Conservation (phyloP, 2,888 invertebrate species). For the Aphrophora alni region DNA sequence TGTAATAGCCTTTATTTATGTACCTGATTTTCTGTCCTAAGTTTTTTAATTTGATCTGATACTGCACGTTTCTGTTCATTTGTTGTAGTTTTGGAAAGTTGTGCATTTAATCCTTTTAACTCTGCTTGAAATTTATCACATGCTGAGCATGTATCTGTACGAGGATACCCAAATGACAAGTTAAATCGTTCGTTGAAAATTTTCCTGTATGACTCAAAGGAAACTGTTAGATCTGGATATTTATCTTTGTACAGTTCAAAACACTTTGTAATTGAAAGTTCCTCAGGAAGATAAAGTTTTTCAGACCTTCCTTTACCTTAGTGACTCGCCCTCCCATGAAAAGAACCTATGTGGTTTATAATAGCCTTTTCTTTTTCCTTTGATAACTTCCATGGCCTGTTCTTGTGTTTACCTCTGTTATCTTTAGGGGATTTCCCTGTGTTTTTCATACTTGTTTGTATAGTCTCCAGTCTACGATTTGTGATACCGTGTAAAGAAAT, state of each 20-base stretch:
- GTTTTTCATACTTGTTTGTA: neutral
- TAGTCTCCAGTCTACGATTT: neutral
- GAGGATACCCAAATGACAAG: slow-evolving; percentile 51
- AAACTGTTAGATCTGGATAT: slow-evolving; percentile 32
- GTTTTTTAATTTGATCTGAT: neutral
- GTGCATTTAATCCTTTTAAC: neutral
- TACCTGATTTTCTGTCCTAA: slow-evolving; percentile 3
- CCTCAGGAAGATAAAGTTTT: slow-evolving; percentile 12
- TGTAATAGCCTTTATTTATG: neutral
- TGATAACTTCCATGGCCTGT: neutral
- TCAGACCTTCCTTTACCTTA: neutral
- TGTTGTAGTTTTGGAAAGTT: no score
- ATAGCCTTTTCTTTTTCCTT: neutral
- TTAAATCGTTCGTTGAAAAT: slow-evolving; percentile 50
- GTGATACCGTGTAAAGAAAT: no score
- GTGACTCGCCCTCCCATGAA: neutral
- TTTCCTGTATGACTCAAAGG: slow-evolving; percentile 47
- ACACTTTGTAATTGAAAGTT: neutral
- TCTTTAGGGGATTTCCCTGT: neutral
- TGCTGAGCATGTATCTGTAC: slow-evolving; percentile 43
- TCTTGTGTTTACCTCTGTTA: slow-evolving; percentile 6
- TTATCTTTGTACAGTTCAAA: neutral
- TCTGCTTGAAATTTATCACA: slow-evolving; percentile 32
- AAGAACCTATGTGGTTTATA: slow-evolving; percentile 8
- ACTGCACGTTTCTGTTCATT: neutral